Percentiles rank a stretch among this genome's conserved stretches.
phyloP scores from a whole-genome alignment of 2,113 vertebrate genomes.

The Rhabdornis inornatus region DNA sequence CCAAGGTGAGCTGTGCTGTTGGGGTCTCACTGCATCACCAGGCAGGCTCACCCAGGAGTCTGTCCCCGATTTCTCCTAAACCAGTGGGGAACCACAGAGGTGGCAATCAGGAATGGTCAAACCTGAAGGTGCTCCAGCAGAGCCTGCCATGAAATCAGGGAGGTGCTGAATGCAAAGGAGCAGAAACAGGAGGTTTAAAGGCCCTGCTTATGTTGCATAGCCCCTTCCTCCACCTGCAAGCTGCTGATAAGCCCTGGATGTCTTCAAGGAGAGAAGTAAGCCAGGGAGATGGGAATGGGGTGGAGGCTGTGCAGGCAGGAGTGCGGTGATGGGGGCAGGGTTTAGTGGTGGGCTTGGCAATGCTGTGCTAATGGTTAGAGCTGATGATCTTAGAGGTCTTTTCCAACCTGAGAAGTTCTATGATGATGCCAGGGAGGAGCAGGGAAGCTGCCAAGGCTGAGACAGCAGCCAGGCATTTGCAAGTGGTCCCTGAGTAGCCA shows the following conservation, averaged over 20 bases:
- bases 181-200: not conserved
- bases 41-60: not conserved
- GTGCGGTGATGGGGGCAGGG: fast-evolving
- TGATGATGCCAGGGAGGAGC: not conserved
- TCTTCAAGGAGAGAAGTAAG: not conserved
- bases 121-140: not conserved
- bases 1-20: not conserved
- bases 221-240: not conserved
- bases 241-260: not conserved
- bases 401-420: not conserved
- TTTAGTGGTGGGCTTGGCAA: not conserved
- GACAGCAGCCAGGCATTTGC: not conserved
- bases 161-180: not conserved
- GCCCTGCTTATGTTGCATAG: fast-evolving
- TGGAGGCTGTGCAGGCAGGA: not conserved
- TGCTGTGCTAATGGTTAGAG: not conserved
- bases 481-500: not conserved
- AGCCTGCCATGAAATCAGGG: not conserved
- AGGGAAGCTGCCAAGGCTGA: not conserved
- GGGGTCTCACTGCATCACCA: not conserved
- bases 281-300: not conserved
- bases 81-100: not conserved
- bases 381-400: not conserved
- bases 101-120: not conserved
- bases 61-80: not conserved